These are phyloP conservation scores for Myotis planiceps DNA, from an alignment of 2,797 vertebrate species.

Conservation along the genomic window DNA sequence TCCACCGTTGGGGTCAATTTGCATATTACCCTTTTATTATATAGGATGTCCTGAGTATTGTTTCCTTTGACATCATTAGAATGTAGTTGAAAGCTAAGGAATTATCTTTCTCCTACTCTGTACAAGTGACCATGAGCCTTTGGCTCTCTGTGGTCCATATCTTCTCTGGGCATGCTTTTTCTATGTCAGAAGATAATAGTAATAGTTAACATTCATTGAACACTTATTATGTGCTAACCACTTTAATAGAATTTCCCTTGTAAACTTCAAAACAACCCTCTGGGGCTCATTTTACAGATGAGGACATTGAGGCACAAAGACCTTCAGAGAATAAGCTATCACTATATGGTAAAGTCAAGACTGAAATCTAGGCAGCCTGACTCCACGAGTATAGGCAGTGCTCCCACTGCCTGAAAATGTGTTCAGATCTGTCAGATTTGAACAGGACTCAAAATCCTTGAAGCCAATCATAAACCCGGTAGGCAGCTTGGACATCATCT, in stretches of 20 bases:
- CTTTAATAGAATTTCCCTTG: background rate
- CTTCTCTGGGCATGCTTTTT: background rate
- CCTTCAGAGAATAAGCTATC: background rate
- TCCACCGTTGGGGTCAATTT: too few relatives aligned
- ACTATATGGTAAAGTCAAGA: background rate
- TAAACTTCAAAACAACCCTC: background rate
- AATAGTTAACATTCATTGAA: background rate
- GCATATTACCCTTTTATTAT: too few relatives aligned
- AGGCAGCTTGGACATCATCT: background rate
- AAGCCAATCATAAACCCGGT: background rate
- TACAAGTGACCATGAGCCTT: background rate
- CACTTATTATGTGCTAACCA: background rate
- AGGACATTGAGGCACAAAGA: background rate
- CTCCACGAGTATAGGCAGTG: rapidly evolving
- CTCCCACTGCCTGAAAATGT: background rate
- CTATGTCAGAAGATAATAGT: background rate
- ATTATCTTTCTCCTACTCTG: background rate
- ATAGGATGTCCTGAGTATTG: background rate
- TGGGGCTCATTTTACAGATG: background rate
- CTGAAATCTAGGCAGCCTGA: background rate
- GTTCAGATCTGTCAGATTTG: background rate
- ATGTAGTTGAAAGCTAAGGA: background rate
- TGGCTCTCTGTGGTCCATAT: background rate
- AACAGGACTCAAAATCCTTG: background rate
- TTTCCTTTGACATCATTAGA: background rate